Conservation (phyloP, 2,888 invertebrate genomes). For the Epistrophe eligans region DNA sequence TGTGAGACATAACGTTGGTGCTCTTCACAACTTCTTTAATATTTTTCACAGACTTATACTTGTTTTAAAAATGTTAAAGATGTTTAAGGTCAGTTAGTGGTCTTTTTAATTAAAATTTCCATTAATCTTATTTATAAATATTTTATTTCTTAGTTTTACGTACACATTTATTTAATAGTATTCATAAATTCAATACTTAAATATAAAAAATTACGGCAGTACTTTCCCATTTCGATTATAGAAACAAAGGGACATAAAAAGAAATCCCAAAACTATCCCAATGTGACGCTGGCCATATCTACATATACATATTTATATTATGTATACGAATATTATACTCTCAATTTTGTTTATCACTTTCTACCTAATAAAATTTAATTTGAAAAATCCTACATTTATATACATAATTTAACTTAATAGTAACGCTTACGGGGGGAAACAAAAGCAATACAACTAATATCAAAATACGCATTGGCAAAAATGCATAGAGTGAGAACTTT, state of each 20-base stretch:
- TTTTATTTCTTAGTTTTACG: slow-evolving; percentile 53
- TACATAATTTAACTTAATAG: slow-evolving; percentile 52
- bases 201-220: slow-evolving; percentile 52
- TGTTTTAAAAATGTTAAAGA: no score
- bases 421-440: background rate
- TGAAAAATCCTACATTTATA: slow-evolving; percentile 33
- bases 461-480: slow-evolving; percentile 46
- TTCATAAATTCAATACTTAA: slow-evolving; percentile 60
- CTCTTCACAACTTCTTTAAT: no score
- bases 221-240: slow-evolving; percentile 50
- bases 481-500: slow-evolving; percentile 24
- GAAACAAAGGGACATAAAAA: slow-evolving; percentile 42
- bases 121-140: slow-evolving; percentile 42
- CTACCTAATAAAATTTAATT: slow-evolving; percentile 36
- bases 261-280: slow-evolving; percentile 44
- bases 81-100: no score
- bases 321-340: slow-evolving; percentile 14
- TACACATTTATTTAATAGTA: slow-evolving; percentile 30
- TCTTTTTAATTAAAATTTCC: background rate
- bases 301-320: background rate
- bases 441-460: slow-evolving; percentile 44
- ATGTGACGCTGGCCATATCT: slow-evolving; percentile 48
- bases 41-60: no score
- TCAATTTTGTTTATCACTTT: slow-evolving; percentile 36
- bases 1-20: no score